phyloP scores from a whole-genome alignment of 2,113 vertebrate genomes.

The Hypanus sabinus region DNA sequence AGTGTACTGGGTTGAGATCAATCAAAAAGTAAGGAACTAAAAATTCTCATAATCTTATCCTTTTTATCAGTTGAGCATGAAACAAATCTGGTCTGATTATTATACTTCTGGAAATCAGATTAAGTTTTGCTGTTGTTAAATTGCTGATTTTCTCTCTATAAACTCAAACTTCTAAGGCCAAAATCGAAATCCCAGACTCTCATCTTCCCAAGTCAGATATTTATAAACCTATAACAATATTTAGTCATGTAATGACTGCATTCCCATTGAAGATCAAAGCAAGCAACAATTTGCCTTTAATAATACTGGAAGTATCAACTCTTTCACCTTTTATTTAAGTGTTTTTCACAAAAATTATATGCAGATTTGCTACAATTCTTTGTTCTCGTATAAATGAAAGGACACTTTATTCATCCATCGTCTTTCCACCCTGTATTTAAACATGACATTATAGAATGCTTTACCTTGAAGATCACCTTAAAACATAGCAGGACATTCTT shows the following conservation, averaged over 20 bases:
- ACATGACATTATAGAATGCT: slow-evolving; percentile 23
- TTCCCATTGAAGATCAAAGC: slow-evolving; percentile 26
- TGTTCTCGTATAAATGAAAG: slow-evolving; percentile 15
- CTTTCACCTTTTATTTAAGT: slow-evolving; percentile 7
- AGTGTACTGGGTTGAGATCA: slow-evolving; percentile 6
- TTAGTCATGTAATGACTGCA: background rate
- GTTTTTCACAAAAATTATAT: background rate
- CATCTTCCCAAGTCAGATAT: background rate
- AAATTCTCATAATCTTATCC: background rate
- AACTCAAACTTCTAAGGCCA: background rate
- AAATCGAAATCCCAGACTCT: background rate
- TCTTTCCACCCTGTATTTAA: slow-evolving; percentile 22
- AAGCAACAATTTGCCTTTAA: slow-evolving; percentile 22
- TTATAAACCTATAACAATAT: background rate
- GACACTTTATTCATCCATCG: background rate
- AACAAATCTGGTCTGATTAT: background rate
- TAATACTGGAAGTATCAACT: slow-evolving; percentile 24
- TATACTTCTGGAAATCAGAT: background rate
- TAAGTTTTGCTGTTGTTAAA: background rate
- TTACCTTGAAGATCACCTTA: background rate
- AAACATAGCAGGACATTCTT: background rate
- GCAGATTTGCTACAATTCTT: slow-evolving; percentile 27
- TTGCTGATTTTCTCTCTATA: background rate
- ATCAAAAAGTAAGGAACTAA: background rate
- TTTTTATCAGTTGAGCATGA: background rate